These are phyloP conservation scores for Scaptomyza caliginosa DNA, from an alignment of 2,888 invertebrate species.

Conservation along the genomic window DNA sequence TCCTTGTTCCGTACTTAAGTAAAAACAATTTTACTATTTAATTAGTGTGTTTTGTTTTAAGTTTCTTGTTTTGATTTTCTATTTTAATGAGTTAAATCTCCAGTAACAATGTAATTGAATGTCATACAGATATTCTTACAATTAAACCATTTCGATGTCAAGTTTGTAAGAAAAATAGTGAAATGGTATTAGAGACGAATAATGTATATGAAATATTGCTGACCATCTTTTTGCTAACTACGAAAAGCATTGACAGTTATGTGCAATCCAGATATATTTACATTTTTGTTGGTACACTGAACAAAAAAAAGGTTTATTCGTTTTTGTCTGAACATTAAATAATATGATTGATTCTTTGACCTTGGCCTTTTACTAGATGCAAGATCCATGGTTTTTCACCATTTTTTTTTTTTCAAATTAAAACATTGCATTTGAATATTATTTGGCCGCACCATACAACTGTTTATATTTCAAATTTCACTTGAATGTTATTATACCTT, in stretches of 20 bases:
- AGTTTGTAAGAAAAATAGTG: not conserved
- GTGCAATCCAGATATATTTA: not conserved
- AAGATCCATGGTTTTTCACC: too few relatives aligned
- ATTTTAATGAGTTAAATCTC: not conserved
- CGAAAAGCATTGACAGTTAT: not conserved
- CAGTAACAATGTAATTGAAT: not conserved
- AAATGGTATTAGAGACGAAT: not conserved
- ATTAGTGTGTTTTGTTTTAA: not conserved
- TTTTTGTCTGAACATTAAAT: too few relatives aligned
- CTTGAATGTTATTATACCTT: conserved; percentile 70
- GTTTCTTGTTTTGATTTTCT: not conserved
- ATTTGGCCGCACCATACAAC: not conserved
- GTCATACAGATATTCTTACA: not conserved
- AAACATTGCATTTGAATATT: not conserved
- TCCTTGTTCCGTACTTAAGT: not conserved
- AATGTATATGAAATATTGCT: not conserved
- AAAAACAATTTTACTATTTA: not conserved
- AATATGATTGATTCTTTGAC: too few relatives aligned
- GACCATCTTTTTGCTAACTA: not conserved
- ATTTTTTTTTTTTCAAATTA: not conserved
- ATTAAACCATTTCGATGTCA: not conserved
- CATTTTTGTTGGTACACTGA: not conserved
- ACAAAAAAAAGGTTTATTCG: too few relatives aligned
- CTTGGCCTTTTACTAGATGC: too few relatives aligned
- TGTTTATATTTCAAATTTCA: not conserved